A percentile compares a stretch with the other conserved stretches of the same genome.
Conservation (phyloP, 2,888 invertebrate genomes). For the Thymelicus lineola region DNA sequence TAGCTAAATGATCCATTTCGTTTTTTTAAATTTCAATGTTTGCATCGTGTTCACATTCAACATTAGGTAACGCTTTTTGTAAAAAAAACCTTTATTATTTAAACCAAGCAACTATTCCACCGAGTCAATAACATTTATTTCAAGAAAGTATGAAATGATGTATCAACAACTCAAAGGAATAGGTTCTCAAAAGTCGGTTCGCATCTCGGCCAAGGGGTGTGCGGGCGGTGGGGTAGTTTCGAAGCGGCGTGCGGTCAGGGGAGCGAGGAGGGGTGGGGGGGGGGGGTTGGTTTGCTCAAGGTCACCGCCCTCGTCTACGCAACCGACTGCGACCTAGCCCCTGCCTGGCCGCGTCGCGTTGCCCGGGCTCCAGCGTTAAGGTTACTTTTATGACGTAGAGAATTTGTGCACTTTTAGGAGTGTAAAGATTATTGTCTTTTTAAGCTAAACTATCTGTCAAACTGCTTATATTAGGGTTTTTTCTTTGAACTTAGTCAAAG, state of each 20-base stretch:
- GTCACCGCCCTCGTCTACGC: conserved; percentile 79
- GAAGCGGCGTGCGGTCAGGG: conserved; percentile 38
- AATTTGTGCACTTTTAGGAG: neutral
- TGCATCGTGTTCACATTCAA: no score
- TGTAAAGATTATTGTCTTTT: no score
- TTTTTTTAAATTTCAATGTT: no score
- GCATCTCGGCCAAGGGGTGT: conserved; percentile 62
- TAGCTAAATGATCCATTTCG: no score
- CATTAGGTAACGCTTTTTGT: no score
- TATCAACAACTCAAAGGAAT: conserved; percentile 60
- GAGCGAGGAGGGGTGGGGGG: conserved; percentile 24
- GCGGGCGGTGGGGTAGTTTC: conserved; percentile 42
- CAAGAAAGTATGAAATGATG: neutral
- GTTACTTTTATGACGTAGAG: conserved; percentile 16
- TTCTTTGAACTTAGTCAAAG: no score
- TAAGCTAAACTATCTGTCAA: no score
- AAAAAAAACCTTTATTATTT: no score
- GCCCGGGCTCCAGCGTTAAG: conserved; percentile 51
- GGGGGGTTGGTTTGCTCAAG: conserved; percentile 62
- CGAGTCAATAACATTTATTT: no score
- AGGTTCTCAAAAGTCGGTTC: conserved; percentile 72
- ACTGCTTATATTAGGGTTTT: no score
- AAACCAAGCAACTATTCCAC: no score
- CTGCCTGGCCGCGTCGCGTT: conserved; percentile 69
- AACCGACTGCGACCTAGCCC: conserved; percentile 66